These are phyloP conservation scores for Otolemur garnettii DNA, from an alignment of 2,113 vertebrate genomes.

Conservation along the genomic window DNA sequence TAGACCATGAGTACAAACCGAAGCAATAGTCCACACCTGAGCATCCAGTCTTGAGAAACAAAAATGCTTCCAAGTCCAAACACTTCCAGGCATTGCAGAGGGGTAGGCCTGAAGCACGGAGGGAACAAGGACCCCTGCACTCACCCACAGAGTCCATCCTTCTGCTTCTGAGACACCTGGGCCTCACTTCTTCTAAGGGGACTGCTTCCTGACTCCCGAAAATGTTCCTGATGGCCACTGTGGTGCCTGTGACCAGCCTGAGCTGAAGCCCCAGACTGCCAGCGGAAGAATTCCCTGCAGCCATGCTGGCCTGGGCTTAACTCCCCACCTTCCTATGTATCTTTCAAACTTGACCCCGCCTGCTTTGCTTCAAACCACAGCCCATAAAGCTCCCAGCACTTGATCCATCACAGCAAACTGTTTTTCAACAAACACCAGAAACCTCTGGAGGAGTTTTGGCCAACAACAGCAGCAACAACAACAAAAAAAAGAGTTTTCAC, in stretches of 20 bases:
- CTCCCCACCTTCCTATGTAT: conserved; percentile 45
- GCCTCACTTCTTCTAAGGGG: neutral
- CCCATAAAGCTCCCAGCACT: conserved; percentile 50
- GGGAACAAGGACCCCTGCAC: neutral
- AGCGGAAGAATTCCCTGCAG: neutral
- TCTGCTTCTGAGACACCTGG: neutral
- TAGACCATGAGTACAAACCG: neutral
- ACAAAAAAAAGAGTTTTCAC: neutral
- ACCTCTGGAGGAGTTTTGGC: neutral
- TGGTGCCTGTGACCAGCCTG: neutral
- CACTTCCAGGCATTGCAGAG: neutral
- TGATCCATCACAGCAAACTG: neutral
- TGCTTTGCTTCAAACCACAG: conserved; percentile 74
- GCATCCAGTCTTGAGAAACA: neutral
- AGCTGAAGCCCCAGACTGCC: neutral
- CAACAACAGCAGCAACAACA: neutral
- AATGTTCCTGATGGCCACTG: neutral
- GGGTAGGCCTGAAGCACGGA: neutral
- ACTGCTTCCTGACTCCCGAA: neutral
- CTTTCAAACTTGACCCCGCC: conserved; percentile 67
- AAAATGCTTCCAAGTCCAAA: neutral
- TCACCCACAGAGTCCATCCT: neutral
- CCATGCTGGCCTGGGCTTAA: conserved; percentile 16
- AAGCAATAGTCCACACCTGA: neutral
- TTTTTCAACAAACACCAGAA: conserved; percentile 22